Percentiles rank a stretch among this genome's conserved stretches.
Evolutionary conservation across 2,113 vertebrate species (phyloP).

Genomic region (Anguilla japonica): DNA sequence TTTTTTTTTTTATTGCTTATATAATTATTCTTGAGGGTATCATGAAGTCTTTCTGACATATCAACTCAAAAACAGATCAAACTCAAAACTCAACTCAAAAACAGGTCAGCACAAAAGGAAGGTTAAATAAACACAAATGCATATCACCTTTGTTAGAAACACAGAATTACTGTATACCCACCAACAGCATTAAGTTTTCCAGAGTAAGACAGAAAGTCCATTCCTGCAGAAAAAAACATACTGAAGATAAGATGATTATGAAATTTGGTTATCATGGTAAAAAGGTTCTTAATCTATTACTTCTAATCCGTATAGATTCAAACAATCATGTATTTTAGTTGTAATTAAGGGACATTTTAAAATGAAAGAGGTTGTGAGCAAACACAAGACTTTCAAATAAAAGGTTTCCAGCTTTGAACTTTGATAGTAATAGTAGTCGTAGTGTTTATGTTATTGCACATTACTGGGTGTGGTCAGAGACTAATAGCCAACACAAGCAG

Average conservation of each 20-base stretch:
- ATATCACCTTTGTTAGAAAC: background rate
- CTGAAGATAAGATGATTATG: background rate
- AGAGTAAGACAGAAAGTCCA: constrained; percentile 75
- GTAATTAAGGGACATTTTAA: background rate
- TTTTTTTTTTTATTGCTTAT: no score
- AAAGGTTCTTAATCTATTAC: background rate
- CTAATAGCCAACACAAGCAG: background rate
- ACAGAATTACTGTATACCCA: constrained; percentile 65
- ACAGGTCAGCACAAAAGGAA: no score
- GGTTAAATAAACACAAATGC: no score
- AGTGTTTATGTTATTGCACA: background rate
- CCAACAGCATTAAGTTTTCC: constrained; percentile 80
- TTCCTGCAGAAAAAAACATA: constrained; percentile 67
- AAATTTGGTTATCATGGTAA: background rate
- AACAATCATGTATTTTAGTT: background rate
- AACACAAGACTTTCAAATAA: background rate
- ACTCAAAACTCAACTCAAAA: no score
- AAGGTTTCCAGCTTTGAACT: background rate
- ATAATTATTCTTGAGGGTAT: no score
- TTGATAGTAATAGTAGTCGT: background rate
- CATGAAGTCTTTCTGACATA: no score
- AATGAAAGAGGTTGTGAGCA: background rate
- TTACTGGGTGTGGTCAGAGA: background rate
- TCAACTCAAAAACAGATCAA: no score
- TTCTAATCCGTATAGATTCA: background rate